Conservation (phyloP, 1,140 invertebrate genomes). For the Trypoxylus dichotomus region DNA sequence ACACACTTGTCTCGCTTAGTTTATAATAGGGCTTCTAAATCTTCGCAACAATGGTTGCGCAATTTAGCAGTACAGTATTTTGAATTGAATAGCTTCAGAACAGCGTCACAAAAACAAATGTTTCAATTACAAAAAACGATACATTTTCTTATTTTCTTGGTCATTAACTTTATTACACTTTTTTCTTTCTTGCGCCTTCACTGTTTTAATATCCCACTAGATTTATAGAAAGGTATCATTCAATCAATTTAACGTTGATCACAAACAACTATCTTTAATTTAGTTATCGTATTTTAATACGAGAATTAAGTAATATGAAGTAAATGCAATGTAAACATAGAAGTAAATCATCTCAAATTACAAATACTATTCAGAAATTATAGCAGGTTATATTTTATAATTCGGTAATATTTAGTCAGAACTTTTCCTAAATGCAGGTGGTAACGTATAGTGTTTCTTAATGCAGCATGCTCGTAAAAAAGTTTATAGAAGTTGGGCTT, state of each 20-base stretch:
- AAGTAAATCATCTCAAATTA: too few species aligned
- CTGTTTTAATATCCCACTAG: background rate
- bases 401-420: background rate
- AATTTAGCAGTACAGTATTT: background rate
- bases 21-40: too few species aligned
- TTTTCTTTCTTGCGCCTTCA: background rate
- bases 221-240: background rate
- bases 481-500: background rate
- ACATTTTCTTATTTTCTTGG: background rate
- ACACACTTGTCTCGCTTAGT: too few species aligned
- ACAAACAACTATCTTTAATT: too few species aligned
- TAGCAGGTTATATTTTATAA: too few species aligned
- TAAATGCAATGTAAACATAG: too few species aligned
- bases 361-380: too few species aligned
- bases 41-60: background rate
- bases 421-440: background rate
- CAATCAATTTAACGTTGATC: background rate
- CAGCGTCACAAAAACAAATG: background rate
- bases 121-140: conserved; percentile 1
- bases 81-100: background rate
- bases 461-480: background rate
- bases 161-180: background rate
- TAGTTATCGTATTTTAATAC: too few species aligned
- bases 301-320: too few species aligned
- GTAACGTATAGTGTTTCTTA: background rate